Conservation (phyloP, 2,113 vertebrate species). For the Alosa alosa region DNA sequence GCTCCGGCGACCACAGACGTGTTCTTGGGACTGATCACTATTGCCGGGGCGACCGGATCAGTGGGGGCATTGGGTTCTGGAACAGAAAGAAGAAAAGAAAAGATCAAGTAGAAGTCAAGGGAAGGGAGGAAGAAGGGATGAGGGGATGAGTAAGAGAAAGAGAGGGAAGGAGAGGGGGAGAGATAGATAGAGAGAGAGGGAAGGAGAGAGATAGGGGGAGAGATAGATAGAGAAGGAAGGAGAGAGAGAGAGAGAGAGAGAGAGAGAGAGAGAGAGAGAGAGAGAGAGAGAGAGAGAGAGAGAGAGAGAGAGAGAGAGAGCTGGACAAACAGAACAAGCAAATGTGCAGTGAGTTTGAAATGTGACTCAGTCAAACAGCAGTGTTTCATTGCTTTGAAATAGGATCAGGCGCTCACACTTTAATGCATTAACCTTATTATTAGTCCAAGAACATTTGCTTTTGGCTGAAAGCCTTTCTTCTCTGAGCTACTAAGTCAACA, state of each 20-base stretch:
- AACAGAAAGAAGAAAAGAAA: constrained; percentile 14
- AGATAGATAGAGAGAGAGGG: no score
- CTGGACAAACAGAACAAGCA: neutral
- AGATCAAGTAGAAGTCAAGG: neutral
- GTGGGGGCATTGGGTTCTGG: constrained; percentile 52
- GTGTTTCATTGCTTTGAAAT: neutral
- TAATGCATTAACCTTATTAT: neutral
- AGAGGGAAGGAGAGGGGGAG: neutral
- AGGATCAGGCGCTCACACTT: neutral
- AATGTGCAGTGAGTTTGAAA: neutral
- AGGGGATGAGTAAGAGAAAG: no score
- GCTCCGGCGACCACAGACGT: constrained; percentile 66
- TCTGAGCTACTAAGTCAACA: neutral
- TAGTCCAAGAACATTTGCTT: neutral
- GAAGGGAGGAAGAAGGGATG: constrained; percentile 10
- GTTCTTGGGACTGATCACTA: constrained; percentile 71
- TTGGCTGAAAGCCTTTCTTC: neutral
- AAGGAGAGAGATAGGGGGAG: no score
- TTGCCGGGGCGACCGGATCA: constrained; percentile 44
- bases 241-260: constrained; percentile 22
- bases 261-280: no score
- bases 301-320: neutral
- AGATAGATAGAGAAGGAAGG: no score
- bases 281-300: neutral
- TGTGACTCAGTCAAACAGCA: neutral